Evolutionary conservation across 2,888 invertebrate genomes (phyloP).

Genomic region (Lysandra bellargus): DNA sequence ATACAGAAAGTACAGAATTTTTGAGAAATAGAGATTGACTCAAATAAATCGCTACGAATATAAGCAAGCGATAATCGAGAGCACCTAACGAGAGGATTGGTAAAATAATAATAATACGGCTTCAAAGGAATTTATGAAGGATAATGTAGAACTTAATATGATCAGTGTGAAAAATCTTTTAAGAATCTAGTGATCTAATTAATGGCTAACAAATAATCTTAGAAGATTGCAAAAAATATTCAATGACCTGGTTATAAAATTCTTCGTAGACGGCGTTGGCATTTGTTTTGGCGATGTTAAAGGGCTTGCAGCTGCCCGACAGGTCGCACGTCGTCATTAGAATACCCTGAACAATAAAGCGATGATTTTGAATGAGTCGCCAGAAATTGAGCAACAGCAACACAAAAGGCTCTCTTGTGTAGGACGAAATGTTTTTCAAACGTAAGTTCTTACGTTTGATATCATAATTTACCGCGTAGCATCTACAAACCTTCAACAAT

Average conservation of each 20-base stretch:
- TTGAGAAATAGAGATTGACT: too few relatives aligned
- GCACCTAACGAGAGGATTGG: too few relatives aligned
- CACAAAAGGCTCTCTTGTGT: too few relatives aligned
- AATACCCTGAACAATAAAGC: slow-evolving; percentile 56
- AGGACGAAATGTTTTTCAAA: too few relatives aligned
- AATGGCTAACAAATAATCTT: background rate
- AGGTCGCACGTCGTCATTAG: slow-evolving; percentile 83
- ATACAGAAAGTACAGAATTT: too few relatives aligned
- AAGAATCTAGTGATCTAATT: background rate
- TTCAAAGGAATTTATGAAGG: too few relatives aligned
- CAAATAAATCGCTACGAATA: too few relatives aligned
- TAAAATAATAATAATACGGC: too few relatives aligned
- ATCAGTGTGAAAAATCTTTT: background rate
- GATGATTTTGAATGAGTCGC: too few relatives aligned
- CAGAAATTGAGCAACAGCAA: too few relatives aligned
- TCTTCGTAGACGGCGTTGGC: slow-evolving; percentile 79
- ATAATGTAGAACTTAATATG: too few relatives aligned
- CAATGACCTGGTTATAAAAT: slow-evolving; percentile 72
- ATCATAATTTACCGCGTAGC: background rate
- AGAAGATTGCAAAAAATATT: background rate
- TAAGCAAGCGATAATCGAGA: too few relatives aligned
- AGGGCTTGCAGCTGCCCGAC: slow-evolving; percentile 82
- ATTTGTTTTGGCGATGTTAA: slow-evolving; percentile 74
- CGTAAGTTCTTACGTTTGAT: background rate
- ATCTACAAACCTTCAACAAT: slow-evolving; percentile 68